Evolutionary conservation across 2,797 vertebrate genomes (phyloP).

Genomic region (Dicrostonyx torquatus): DNA sequence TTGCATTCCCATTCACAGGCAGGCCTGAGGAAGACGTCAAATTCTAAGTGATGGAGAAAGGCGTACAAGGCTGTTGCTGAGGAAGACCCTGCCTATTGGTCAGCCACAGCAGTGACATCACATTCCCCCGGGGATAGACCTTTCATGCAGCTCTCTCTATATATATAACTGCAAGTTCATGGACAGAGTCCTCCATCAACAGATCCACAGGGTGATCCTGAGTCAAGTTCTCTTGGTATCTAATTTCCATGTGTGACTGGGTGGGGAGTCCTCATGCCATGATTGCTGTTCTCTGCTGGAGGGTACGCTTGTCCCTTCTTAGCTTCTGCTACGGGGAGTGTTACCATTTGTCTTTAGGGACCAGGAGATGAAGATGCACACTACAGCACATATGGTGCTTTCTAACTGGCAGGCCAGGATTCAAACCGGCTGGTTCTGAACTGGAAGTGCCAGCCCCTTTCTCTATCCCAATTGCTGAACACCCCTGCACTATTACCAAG

Average conservation of each 20-base stretch:
- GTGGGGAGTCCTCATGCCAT: background rate
- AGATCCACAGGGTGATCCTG: background rate
- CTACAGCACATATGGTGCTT: background rate
- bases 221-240: background rate
- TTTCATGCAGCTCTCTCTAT: background rate
- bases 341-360: background rate
- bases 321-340: background rate
- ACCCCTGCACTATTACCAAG: background rate
- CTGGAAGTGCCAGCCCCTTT: background rate
- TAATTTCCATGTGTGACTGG: background rate
- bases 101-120: background rate
- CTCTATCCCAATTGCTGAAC: background rate
- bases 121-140: background rate
- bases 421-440: slow-evolving; percentile 23
- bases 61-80: background rate
- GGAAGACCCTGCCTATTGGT: background rate
- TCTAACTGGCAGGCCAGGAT: background rate
- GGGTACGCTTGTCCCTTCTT: background rate
- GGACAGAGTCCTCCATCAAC: background rate
- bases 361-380: background rate
- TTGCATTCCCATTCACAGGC: background rate
- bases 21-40: background rate
- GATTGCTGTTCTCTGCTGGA: background rate
- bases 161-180: background rate
- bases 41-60: background rate